Evolutionary conservation across 2,113 vertebrate species (phyloP).

Genomic region (Poecile atricapillus): DNA sequence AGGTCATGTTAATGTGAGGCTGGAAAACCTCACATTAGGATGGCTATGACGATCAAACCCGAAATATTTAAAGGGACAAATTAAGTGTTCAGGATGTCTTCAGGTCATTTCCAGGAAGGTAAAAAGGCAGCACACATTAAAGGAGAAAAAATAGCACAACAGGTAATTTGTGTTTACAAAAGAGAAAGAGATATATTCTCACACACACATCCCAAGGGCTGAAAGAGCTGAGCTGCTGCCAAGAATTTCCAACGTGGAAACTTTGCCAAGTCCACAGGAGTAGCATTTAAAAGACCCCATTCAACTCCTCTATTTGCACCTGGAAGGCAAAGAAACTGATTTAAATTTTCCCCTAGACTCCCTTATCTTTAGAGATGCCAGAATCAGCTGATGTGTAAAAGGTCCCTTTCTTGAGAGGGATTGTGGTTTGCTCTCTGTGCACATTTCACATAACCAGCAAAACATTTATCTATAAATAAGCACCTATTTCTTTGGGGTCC

Average conservation of each 20-base stretch:
- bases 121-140: background rate
- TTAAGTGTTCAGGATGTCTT: background rate
- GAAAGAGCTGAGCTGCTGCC: background rate
- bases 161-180: conserved; percentile 24
- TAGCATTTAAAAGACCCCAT: conserved; percentile 15
- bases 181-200: background rate
- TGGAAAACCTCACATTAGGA: background rate
- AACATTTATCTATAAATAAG: background rate
- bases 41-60: background rate
- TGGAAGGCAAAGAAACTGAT: background rate
- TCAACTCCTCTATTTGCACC: conserved; percentile 1
- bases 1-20: background rate
- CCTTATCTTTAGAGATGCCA: background rate
- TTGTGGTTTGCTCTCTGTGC: background rate
- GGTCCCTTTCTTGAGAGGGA: background rate
- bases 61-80: background rate
- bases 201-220: background rate
- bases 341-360: background rate
- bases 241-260: background rate
- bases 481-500: background rate
- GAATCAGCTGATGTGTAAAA: background rate
- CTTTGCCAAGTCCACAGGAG: background rate
- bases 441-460: background rate
- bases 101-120: conserved; percentile 1
- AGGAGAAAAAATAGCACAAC: conserved; percentile 11